Base-by-base conservation (phyloP, 2,797 vertebrate genomes). In the Silurus aristotelis region DNA sequence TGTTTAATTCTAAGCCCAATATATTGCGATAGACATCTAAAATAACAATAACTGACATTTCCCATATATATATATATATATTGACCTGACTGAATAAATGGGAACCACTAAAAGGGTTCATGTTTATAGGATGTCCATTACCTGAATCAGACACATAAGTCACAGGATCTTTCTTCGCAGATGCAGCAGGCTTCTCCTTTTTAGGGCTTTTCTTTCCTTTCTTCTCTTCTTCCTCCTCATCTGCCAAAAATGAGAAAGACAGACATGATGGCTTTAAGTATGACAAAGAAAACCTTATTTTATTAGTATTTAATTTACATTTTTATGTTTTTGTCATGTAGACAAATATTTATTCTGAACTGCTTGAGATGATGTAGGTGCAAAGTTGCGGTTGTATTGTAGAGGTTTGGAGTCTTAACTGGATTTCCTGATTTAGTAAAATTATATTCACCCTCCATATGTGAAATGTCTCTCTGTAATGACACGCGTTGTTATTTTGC, bases 141-240 rank as follows among this genome's bases (percentile, higher is more conserved):
- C 98, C 98, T 94, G 97, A 96, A 92, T 99, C 98, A 90, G 98
- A 99, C 92, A 99, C 92, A 64, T 96, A 98, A 55, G 94, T 95
- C 89, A 98, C 95, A 55, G 97, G 96, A 88, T 97, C 95, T 87
- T 93, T 95, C 89, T 94, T 97, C 14, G 88, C 83, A 87, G 91
- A 90, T 66, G 92, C 91, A 17, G 89, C 80, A 68, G 71, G 87
- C 90, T 94, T 96, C 87, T 94, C 93, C 38, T 38, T 38, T 91
- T 96, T 95, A 43, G 95, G 80, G 56, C 85, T 92, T 91, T 95
- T 96, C 89, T 96, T 96, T 55, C 93, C 83, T 88, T 96, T 96
- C 89, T 87, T 96, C 73, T 91, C 91, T 71, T 92, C 92, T 78
- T 83, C 86, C 5, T 93, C 93, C 68, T 95, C 93, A 0, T 93